Conservation (phyloP, 1,140 invertebrate genomes). For the Hyles vespertilio region DNA sequence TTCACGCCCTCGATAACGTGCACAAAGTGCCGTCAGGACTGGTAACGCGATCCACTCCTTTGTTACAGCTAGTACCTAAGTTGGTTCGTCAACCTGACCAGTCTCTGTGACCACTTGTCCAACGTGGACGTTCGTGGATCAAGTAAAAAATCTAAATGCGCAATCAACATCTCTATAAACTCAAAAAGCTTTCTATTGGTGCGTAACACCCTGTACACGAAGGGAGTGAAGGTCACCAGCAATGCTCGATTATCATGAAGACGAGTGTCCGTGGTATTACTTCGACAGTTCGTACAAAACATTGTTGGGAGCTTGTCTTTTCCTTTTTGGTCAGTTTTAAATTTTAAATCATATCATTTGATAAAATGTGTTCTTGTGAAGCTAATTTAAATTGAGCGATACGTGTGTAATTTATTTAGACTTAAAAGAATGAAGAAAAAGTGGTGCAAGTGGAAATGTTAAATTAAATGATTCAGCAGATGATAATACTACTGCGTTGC, state of each 20-base stretch:
- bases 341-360: not conserved
- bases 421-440: not conserved
- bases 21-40: constrained; percentile 41
- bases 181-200: constrained; percentile 34
- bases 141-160: constrained; percentile 34
- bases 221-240: constrained; percentile 20
- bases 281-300: constrained; percentile 74
- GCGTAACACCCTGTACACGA: constrained; percentile 34
- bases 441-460: not conserved
- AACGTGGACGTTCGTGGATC: constrained; percentile 50
- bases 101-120: constrained; percentile 50
- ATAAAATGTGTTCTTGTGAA: not conserved
- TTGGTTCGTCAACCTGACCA: constrained; percentile 58
- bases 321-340: constrained; percentile 68
- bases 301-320: constrained; percentile 67
- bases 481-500: not conserved
- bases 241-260: constrained; percentile 56
- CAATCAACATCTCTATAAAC: constrained; percentile 21
- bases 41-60: constrained; percentile 48
- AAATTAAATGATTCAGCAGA: too few relatives aligned
- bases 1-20: constrained; percentile 45
- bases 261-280: constrained; percentile 73
- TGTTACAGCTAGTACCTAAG: constrained; percentile 31
- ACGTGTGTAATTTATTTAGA: not conserved
- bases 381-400: not conserved